These are phyloP conservation scores for Poeciliopsis retropinna DNA, from an alignment of 2,113 vertebrate species.

Conservation along the genomic window DNA sequence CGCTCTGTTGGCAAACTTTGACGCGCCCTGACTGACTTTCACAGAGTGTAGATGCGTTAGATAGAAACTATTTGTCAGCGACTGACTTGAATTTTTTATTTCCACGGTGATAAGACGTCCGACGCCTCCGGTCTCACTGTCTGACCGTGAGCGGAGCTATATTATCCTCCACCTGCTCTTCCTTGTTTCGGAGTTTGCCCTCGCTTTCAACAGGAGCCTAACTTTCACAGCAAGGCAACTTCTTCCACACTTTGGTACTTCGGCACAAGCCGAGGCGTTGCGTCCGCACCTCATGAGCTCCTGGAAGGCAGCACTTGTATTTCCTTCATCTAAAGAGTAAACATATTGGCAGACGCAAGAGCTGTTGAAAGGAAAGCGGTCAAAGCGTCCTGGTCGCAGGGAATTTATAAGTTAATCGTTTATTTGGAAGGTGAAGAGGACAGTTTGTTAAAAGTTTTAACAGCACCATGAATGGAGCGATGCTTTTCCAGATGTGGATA, in stretches of 20 bases:
- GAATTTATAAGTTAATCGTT: background rate
- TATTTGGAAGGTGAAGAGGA: background rate
- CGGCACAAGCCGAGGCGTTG: conserved; percentile 20
- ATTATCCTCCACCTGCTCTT: conserved; percentile 60
- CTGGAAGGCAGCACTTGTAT: conserved; percentile 31
- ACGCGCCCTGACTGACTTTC: conserved; percentile 26
- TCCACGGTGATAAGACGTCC: conserved; percentile 55
- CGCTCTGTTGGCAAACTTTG: conserved; percentile 43
- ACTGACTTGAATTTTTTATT: background rate
- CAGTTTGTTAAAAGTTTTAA: background rate
- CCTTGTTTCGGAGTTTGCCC: conserved; percentile 19
- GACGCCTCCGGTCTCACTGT: conserved; percentile 58
- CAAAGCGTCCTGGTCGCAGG: background rate
- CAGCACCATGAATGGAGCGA: conserved; percentile 45
- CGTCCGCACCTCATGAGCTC: background rate
- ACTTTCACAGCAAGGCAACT: conserved; percentile 17
- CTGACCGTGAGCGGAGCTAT: conserved; percentile 70
- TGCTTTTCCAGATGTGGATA: conserved; percentile 57
- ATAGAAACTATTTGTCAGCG: conserved; percentile 17
- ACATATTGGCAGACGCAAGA: background rate
- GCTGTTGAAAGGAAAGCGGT: conserved; percentile 22
- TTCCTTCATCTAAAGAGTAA: background rate
- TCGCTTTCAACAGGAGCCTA: conserved; percentile 6
- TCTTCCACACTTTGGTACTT: conserved; percentile 18
- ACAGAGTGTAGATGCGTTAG: conserved; percentile 13